Evolutionary conservation across 2,888 invertebrate species (phyloP), one percentile per base, ranked within the genome.

Genomic region (Athetis lepigone): DNA sequence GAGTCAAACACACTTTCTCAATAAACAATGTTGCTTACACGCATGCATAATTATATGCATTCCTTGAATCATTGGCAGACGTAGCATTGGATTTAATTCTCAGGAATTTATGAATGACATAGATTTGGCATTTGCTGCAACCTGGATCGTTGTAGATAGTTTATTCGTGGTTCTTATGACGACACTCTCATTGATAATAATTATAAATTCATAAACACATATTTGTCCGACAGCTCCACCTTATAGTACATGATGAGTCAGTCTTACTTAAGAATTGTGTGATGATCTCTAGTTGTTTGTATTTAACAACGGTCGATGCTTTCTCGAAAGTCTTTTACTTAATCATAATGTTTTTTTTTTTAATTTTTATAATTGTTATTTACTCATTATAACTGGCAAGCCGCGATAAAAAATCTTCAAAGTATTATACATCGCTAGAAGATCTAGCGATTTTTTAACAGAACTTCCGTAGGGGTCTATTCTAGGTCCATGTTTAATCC

Each of bases 101-200:
- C 18, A 64, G 45, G 36, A 64, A 64, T 64, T 43, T 64, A 70
- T 50, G 58, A 70, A 64, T 70, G 71, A 54, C 45, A 55, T 42
- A 27, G 54, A 55, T 64, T 70, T 70, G 71, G 71, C 70, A 64
- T 50, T 37, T 18, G 7, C 23, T 33, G 50, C 45, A 55, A 9
- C 23, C 58, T 55, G 57, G 45, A 70, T 19, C 18, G 46, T 19
- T 21, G 23, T 9, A 37, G 51, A 36, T 23, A 50, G 33, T 42
- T 62, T 51, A 70, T 64, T 58, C 50, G 40, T 46, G 29, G 25
- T 46, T 58, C 42, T 55, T 42, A 50, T 64, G 39, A 63, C 27
- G 36, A 46, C 43, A 45, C 19, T 27, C 13, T 25, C 45, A 64
- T 70, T 70, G 49, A 70, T 52, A 50, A 68, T 37, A 39, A 47